These are phyloP conservation scores for Acanthopleura granulata DNA, from an alignment of 2,888 invertebrate genomes.

Conservation along the genomic window DNA sequence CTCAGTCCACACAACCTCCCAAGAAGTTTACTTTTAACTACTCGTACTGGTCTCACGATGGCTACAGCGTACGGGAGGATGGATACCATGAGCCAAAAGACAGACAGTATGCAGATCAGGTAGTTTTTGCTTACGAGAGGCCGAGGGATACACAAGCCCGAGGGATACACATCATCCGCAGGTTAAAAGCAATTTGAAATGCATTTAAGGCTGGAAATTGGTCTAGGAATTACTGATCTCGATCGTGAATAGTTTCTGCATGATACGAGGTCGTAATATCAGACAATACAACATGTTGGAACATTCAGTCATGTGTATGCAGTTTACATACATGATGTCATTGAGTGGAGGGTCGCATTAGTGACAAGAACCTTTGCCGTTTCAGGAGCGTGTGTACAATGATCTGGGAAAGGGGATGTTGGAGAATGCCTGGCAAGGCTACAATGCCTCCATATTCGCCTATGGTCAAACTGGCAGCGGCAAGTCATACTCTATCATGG, in stretches of 20 bases:
- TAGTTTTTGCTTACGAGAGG: not conserved
- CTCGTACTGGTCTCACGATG: constrained; percentile 38
- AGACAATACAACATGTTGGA: no score
- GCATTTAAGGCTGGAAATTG: no score
- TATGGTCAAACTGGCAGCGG: constrained; percentile 49
- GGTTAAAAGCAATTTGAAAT: no score
- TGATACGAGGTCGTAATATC: no score
- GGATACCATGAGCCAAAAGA: constrained; percentile 26
- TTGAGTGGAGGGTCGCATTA: no score
- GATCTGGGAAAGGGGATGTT: constrained; percentile 40
- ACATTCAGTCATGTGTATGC: no score
- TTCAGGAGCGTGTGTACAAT: constrained; percentile 31
- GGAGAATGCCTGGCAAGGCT: constrained; percentile 43
- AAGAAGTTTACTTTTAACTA: constrained; percentile 32
- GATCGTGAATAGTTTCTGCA: no score
- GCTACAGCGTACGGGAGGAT: constrained; percentile 24
- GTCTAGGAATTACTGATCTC: no score
- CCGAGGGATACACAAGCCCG: no score
- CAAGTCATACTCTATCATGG: constrained; percentile 47
- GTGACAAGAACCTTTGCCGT: not conserved
- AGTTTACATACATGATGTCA: no score
- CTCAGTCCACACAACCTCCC: not conserved
- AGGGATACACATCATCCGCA: no score
- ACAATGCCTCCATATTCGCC: constrained; percentile 48
- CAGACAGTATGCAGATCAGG: constrained; percentile 33